A percentile compares a stretch with the other conserved stretches of the same genome.
Evolutionary conservation across 2,888 invertebrate genomes (phyloP).

Genomic region (Temnothorax rugatulus): DNA sequence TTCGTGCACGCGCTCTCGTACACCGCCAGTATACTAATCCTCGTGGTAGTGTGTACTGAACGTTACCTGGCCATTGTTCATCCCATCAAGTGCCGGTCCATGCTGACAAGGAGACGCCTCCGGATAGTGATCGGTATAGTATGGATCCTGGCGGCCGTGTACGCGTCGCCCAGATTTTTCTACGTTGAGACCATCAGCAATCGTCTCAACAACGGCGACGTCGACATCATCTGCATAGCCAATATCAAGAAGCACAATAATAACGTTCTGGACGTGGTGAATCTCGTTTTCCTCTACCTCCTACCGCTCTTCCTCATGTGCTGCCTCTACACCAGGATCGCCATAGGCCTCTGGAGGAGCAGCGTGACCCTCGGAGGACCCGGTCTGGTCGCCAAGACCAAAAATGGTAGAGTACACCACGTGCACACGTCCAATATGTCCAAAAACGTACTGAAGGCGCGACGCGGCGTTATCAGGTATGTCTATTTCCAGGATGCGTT

Average conservation of each 20-base stretch:
- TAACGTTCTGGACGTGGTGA: slow-evolving; percentile 92
- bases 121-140: slow-evolving; percentile 93
- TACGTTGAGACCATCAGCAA: slow-evolving; percentile 93
- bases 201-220: slow-evolving; percentile 87
- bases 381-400: slow-evolving; percentile 72
- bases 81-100: slow-evolving; percentile 94
- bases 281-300: slow-evolving; percentile 94
- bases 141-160: slow-evolving; percentile 94
- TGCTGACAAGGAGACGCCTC: slow-evolving; percentile 92
- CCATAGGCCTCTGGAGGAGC: slow-evolving; percentile 94
- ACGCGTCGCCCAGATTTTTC: slow-evolving; percentile 94
- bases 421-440: slow-evolving; percentile 89
- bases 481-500: slow-evolving; percentile 9
- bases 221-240: slow-evolving; percentile 91
- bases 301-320: slow-evolving; percentile 93
- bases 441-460: slow-evolving; percentile 92
- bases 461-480: slow-evolving; percentile 92
- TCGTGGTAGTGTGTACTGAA: slow-evolving; percentile 95
- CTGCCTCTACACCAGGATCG: slow-evolving; percentile 92
- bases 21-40: slow-evolving; percentile 95
- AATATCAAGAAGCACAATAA: slow-evolving; percentile 93
- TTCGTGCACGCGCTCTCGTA: slow-evolving; percentile 96
- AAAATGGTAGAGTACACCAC: slow-evolving; percentile 85
- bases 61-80: slow-evolving; percentile 95
- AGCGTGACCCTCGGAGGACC: slow-evolving; percentile 75